A percentile compares a stretch with the other conserved stretches of the same genome.
These are phyloP conservation scores for Hypanus sabinus DNA, from an alignment of 2,113 vertebrate genomes.

Conservation along the genomic window DNA sequence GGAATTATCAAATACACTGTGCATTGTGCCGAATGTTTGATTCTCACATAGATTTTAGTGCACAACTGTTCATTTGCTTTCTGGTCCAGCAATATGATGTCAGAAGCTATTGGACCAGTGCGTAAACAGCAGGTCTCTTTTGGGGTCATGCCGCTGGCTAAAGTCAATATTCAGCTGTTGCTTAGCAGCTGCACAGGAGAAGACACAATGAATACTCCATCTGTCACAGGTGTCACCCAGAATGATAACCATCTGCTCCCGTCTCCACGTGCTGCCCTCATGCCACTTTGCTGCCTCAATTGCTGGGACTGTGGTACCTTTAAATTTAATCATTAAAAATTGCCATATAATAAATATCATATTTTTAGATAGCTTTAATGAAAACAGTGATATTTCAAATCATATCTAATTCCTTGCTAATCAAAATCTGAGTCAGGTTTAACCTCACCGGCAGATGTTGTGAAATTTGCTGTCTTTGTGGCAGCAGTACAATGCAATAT, in stretches of 20 bases:
- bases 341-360: no score
- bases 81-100: slow-evolving; percentile 21
- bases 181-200: slow-evolving; percentile 3
- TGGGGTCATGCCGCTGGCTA: slow-evolving; percentile 23
- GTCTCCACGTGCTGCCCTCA: background rate
- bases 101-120: background rate
- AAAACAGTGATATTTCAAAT: background rate
- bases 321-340: background rate
- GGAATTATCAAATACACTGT: background rate
- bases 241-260: slow-evolving; percentile 12
- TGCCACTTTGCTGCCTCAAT: background rate
- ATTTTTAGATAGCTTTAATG: background rate
- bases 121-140: background rate
- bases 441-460: no score
- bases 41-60: background rate
- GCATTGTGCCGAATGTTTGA: background rate
- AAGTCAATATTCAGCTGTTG: slow-evolving; percentile 33
- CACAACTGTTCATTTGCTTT: background rate
- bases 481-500: no score
- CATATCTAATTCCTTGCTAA: background rate
- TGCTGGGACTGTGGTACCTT: background rate
- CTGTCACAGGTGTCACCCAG: background rate
- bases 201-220: background rate
- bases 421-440: no score
- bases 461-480: no score